phyloP scores from a whole-genome alignment of 2,797 vertebrate genomes.

The Tarsius wallacei region DNA sequence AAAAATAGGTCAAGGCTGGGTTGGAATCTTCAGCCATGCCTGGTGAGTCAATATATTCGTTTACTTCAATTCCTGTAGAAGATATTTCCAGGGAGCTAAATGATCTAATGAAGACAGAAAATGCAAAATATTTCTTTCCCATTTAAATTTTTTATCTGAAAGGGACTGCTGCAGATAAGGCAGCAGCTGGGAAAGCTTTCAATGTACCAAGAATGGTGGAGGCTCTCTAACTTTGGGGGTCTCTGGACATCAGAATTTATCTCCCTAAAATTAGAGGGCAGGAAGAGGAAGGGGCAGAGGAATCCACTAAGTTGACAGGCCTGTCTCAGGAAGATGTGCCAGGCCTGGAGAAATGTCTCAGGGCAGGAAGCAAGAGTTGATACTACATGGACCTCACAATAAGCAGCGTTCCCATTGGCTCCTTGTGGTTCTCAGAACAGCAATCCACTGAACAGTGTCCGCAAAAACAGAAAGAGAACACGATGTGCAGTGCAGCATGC shows the following conservation, averaged over 20 bases:
- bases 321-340: neutral
- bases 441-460: neutral
- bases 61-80: neutral
- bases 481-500: neutral
- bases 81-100: neutral
- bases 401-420: neutral
- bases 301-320: neutral
- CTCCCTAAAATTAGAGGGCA: neutral
- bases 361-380: neutral
- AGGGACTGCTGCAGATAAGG: neutral
- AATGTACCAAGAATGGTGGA: neutral
- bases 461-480: conserved; percentile 55
- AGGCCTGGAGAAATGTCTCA: neutral
- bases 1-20: neutral
- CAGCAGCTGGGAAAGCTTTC: neutral
- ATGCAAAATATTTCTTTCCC: conserved; percentile 12
- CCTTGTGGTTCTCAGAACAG: neutral
- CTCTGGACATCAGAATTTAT: neutral
- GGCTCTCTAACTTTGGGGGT: neutral
- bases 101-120: conserved; percentile 4
- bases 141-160: neutral
- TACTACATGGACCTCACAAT: fast-evolving
- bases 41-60: neutral
- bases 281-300: neutral
- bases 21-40: neutral